These are phyloP conservation scores for Himalopsyche japonica DNA, from an alignment of 2,888 invertebrate genomes.

Conservation along the genomic window DNA sequence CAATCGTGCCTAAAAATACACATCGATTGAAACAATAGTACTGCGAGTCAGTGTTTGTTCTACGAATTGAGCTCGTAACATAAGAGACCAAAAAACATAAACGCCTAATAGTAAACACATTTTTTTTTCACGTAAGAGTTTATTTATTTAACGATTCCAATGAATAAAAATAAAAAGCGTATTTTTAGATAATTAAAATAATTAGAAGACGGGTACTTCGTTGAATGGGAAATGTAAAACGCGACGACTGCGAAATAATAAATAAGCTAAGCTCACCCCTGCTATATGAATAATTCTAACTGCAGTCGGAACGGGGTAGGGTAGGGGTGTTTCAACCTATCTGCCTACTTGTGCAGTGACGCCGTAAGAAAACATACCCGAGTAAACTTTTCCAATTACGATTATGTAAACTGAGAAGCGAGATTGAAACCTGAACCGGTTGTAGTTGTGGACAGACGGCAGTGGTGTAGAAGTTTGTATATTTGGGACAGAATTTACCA, in stretches of 20 bases:
- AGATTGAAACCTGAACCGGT: background rate
- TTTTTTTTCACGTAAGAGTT: too few species aligned
- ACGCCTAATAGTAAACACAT: too few species aligned
- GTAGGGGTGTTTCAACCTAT: too few species aligned
- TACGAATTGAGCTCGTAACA: too few species aligned
- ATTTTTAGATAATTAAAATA: background rate
- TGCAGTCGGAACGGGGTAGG: background rate
- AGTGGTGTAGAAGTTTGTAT: background rate
- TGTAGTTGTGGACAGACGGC: background rate
- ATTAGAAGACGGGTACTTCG: background rate
- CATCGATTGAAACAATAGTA: too few species aligned
- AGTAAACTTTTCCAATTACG: constrained; percentile 20
- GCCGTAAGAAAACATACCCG: constrained; percentile 1
- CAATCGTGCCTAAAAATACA: too few species aligned
- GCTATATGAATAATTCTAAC: background rate
- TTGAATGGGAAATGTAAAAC: background rate
- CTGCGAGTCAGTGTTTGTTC: too few species aligned
- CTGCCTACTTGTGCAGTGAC: background rate
- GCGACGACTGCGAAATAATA: background rate
- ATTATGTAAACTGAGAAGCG: constrained; percentile 14
- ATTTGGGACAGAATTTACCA: too few species aligned
- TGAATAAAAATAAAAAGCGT: background rate
- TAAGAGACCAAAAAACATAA: too few species aligned
- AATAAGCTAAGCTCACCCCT: background rate
- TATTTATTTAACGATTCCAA: too few species aligned